Base-by-base conservation (phyloP, 2,888 invertebrate genomes). In the Adelphocoris suturalis region DNA sequence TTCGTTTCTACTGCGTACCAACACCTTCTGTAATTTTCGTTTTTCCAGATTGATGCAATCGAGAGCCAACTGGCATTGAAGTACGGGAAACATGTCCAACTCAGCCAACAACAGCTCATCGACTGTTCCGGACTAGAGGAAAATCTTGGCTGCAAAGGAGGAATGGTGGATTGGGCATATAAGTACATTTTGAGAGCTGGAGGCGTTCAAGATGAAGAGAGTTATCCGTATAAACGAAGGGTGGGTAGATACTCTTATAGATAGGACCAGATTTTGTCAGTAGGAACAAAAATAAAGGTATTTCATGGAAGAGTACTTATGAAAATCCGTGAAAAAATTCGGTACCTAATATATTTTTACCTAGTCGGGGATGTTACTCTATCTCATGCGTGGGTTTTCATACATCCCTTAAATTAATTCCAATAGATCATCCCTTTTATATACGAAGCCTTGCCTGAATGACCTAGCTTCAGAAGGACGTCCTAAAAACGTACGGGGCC, bases 51-150 rank as follows among this genome's bases (percentile, higher is more conserved):
- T 11, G 99, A 98, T n/a, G 94, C 98, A 0, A 94, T 98, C 16
- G 98, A 98, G 94, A 98, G 96, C 0, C 98, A 98, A 93, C 96
- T 98, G 93, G 98, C 95, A 95, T 95, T 97, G 92, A 95, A 96
- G 94, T 94, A 94, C 16, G 96, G 96, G 13, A 94, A 94, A 92
- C 94, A 98, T 86, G 95, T 97, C 48, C 97, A 97, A 0, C 95
- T 98, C 14, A 98, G 97, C 91, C 98, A 98, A 94, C 98, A 98
- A 94, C 98, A 98, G 94, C 94, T 98, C 91, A 95, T 98, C 89
- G 98, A 98, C 94, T 98, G 98, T 93, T 97, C 98, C 0, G 11
- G 93, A 0, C 94, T 95, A 91, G 98, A 96, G 93, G 98, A 97
- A 75, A 98, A 98, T 94, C 96, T 97, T 93, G 98, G 98, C 86